Base-by-base conservation (phyloP, 2,797 vertebrate species). In the Pseudochaenichthys georgianus region DNA sequence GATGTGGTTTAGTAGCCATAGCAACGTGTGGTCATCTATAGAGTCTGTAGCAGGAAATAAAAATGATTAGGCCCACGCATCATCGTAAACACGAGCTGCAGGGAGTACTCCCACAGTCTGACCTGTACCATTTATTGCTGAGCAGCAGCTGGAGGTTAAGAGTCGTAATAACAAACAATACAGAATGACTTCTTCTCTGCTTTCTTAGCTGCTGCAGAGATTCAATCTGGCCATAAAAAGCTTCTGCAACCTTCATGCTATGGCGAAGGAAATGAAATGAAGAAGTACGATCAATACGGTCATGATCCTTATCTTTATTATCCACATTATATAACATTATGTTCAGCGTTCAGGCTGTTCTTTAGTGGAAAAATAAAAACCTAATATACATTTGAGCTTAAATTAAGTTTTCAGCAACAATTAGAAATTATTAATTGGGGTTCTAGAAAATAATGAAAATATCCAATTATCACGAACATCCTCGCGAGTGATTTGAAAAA, bases 1-100 rank as follows among this genome's bases (percentile, higher is more conserved):
- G 90, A 99, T 96, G 91, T 98, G 98, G 94, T 99, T 99, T 78
- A 99, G 96, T 81, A 99, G 91, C 98, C 98, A 99, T 60, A 99
- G 96, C 84, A 99, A 95, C 13, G 98, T 99, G 95, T 98, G 98
- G 93, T 99, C 98, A 34, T 99, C 98, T 1, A 96, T 99, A 13
- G 91, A 93, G 85, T 99, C 98, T 99, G 94, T 78, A 38, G 61
- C 23, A 79, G 61, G 59, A 86, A 88, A 82, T 69, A 17, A 78
- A 88, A 51, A 78, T 2, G 84, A 74, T 86, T 80, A 87, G 41
- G 85, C 21, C 77, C 82, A 89, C 57, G 51, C 79, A 77, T 58
- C 45, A 17, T n/a, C 70, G 52, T 68, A 60, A 64, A 28, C 48
- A 51, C 66, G 70, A 79, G 73, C 71, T 62, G 66, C 64, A 1